Evolutionary conservation across 2,888 invertebrate genomes (phyloP).

Genomic region (Nomada lathburiana): DNA sequence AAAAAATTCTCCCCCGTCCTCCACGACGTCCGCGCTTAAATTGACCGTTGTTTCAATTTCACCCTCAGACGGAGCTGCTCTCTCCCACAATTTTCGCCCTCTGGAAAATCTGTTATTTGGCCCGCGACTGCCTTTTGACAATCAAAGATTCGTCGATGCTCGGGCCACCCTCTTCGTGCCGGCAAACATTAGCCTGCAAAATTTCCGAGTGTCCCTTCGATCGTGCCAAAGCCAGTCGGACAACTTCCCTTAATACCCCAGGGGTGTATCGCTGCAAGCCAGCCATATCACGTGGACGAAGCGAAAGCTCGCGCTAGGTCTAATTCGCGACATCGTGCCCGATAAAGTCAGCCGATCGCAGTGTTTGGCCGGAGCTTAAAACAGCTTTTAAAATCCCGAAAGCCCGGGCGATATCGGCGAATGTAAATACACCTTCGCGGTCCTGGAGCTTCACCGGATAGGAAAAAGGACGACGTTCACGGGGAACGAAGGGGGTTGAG

Average conservation of each 20-base stretch:
- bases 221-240: neutral
- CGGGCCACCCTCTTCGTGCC: neutral
- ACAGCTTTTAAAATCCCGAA: constrained; percentile 61
- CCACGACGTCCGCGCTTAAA: constrained; percentile 10
- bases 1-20: constrained; percentile 25
- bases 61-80: too few relatives aligned
- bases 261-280: constrained; percentile 8
- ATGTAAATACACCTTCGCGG: constrained; percentile 50
- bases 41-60: neutral
- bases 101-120: too few relatives aligned
- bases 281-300: constrained; percentile 4
- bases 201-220: neutral
- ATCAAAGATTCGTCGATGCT: neutral
- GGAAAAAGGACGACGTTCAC: too few relatives aligned
- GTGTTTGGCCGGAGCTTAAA: constrained; percentile 56
- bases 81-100: neutral
- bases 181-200: neutral
- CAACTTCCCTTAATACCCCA: neutral
- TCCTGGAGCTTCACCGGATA: neutral
- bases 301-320: neutral
- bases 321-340: constrained; percentile 43
- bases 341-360: constrained; percentile 53
- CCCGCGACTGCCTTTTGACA: neutral
- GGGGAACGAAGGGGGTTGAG: neutral
- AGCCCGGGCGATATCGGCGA: constrained; percentile 52